A percentile compares a stretch with the other conserved stretches of the same genome.
Evolutionary conservation across 92 coral and sea anemone species (phyloP).

Genomic region (Parazoanthus swiftii): DNA sequence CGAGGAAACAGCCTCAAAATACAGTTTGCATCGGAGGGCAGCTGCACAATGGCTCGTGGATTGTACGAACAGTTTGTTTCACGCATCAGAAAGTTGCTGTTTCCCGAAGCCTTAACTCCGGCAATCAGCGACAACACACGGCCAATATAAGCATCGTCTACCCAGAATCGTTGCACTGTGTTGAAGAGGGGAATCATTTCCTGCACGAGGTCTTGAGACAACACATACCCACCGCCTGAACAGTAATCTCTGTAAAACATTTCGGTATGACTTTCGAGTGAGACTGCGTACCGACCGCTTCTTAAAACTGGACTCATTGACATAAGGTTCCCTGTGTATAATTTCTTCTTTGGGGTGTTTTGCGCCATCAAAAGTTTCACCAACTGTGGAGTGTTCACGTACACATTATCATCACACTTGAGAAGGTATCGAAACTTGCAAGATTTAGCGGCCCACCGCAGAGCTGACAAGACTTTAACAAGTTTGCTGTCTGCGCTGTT

Average conservation of each 20-base stretch:
- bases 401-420: constrained; percentile 37
- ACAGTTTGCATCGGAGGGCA: neutral
- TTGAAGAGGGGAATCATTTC: constrained; percentile 43
- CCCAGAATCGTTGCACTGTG: constrained; percentile 32
- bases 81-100: constrained; percentile 38
- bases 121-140: constrained; percentile 35
- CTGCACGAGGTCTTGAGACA: constrained; percentile 48
- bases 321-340: constrained; percentile 54
- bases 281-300: constrained; percentile 39
- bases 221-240: constrained; percentile 54
- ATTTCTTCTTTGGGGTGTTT: constrained; percentile 28
- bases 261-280: constrained; percentile 45
- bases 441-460: constrained; percentile 54
- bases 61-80: constrained; percentile 17
- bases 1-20: constrained; percentile 1
- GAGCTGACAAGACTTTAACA: constrained; percentile 44
- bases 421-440: constrained; percentile 47
- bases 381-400: constrained; percentile 47
- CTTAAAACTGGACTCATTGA: constrained; percentile 47
- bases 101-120: constrained; percentile 39
- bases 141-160: constrained; percentile 55
- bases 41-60: neutral
- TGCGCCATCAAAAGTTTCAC: constrained; percentile 35
- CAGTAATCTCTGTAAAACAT: constrained; percentile 41
- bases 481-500: constrained; percentile 35